Conservation (phyloP, 2,888 invertebrate species). For the Harpalus rubripes region DNA sequence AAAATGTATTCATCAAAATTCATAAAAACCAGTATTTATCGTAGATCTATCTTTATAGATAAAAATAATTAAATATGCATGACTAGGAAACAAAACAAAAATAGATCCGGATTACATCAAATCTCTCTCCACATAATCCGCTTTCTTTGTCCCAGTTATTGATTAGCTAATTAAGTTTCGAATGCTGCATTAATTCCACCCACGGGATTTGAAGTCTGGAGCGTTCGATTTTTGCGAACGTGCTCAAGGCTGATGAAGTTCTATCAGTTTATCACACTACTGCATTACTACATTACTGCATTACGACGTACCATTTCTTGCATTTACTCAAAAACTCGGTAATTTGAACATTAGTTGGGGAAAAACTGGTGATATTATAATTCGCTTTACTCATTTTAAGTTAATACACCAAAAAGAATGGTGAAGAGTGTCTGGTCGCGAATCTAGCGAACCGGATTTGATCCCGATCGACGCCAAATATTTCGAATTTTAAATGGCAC, state of each 20-base stretch:
- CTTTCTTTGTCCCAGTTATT: slow-evolving; percentile 24
- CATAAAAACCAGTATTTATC: neutral
- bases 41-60: slow-evolving; percentile 1
- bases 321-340: too few relatives aligned
- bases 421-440: too few relatives aligned
- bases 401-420: too few relatives aligned
- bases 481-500: too few relatives aligned
- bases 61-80: slow-evolving; percentile 32
- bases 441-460: too few relatives aligned
- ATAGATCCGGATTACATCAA: slow-evolving; percentile 8
- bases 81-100: slow-evolving; percentile 10
- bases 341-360: too few relatives aligned
- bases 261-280: too few relatives aligned
- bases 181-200: neutral
- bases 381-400: too few relatives aligned
- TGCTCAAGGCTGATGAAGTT: neutral
- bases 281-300: too few relatives aligned
- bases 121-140: neutral
- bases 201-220: neutral
- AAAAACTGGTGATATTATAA: too few relatives aligned
- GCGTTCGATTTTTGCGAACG: slow-evolving; percentile 35
- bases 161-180: slow-evolving; percentile 37
- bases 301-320: too few relatives aligned
- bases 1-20: slow-evolving; percentile 1
- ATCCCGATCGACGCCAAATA: too few relatives aligned